Evolutionary conservation across 37 sponge, comb jelly and placozoan species (phyloP).

Genomic region (Trichoplax adhaerens): DNA sequence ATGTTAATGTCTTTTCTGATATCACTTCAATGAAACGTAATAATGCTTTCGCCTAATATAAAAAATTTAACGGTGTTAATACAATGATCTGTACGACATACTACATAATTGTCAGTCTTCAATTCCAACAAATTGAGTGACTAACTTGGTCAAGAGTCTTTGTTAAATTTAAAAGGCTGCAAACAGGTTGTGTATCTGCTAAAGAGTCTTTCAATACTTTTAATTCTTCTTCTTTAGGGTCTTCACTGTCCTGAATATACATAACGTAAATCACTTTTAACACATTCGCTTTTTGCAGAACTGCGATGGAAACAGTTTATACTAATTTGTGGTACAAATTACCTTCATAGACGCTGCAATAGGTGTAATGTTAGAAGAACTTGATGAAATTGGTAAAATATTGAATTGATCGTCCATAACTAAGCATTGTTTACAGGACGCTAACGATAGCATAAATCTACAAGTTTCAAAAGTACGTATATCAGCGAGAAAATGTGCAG

Average conservation of each 20-base stretch:
- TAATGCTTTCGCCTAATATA: slow-evolving; percentile 58
- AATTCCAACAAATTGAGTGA: neutral
- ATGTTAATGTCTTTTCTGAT: slow-evolving; percentile 75
- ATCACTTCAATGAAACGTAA: slow-evolving; percentile 80
- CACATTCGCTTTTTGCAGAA: neutral
- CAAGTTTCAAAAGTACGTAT: neutral
- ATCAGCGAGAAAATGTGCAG: no score
- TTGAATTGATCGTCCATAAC: slow-evolving; percentile 82
- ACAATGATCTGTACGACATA: neutral
- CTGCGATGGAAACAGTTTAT: no score
- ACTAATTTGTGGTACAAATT: neutral
- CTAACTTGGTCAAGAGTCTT: slow-evolving; percentile 73
- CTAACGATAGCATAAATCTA: slow-evolving; percentile 82
- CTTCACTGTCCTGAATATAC: neutral
- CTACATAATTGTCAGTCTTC: no score
- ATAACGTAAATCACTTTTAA: neutral
- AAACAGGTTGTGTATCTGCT: slow-evolving; percentile 76
- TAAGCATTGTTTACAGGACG: slow-evolving; percentile 41
- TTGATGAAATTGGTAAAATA: slow-evolving; percentile 46
- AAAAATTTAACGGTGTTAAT: neutral
- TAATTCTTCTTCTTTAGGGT: slow-evolving; percentile 21
- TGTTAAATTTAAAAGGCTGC: slow-evolving; percentile 35
- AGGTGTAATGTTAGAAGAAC: slow-evolving; percentile 26
- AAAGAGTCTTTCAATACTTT: slow-evolving; percentile 51
- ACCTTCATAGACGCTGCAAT: neutral